Conservation (phyloP, 2,113 vertebrate species). For the Ailurus styani region DNA sequence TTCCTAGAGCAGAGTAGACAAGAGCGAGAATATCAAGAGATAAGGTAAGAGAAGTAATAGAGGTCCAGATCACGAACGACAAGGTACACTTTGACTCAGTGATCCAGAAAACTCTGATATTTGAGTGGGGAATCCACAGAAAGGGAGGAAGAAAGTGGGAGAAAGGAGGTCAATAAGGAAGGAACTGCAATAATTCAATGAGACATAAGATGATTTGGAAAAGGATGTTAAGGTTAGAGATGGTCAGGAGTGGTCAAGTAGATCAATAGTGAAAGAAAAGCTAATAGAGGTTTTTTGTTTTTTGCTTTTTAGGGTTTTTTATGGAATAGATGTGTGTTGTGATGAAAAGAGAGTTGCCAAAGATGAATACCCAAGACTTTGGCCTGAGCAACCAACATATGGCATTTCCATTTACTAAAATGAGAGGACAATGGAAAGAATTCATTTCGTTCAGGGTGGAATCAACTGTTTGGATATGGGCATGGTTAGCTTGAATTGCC, state of each 20-base stretch:
- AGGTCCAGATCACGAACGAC: neutral
- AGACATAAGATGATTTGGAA: neutral
- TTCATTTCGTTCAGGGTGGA: neutral
- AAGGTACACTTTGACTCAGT: neutral
- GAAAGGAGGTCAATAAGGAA: neutral
- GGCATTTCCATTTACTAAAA: neutral
- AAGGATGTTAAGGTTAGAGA: neutral
- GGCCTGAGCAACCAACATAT: neutral
- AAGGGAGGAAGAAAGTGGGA: neutral
- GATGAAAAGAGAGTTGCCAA: neutral
- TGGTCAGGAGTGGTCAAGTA: neutral
- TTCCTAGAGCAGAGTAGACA: neutral
- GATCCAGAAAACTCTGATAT: neutral
- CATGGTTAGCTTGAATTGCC: neutral
- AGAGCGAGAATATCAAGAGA: neutral
- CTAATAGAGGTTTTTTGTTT: neutral
- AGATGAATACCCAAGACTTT: neutral
- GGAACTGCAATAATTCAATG: neutral
- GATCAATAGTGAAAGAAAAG: neutral
- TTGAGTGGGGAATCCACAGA: neutral
- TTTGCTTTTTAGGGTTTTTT: neutral
- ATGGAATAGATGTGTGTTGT: neutral
- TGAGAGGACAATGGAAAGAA: neutral
- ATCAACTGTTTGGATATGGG: neutral
- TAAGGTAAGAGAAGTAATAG: neutral